These are phyloP conservation scores for Cepaea nemoralis DNA, from an alignment of 1,140 invertebrate species.

Conservation along the genomic window DNA sequence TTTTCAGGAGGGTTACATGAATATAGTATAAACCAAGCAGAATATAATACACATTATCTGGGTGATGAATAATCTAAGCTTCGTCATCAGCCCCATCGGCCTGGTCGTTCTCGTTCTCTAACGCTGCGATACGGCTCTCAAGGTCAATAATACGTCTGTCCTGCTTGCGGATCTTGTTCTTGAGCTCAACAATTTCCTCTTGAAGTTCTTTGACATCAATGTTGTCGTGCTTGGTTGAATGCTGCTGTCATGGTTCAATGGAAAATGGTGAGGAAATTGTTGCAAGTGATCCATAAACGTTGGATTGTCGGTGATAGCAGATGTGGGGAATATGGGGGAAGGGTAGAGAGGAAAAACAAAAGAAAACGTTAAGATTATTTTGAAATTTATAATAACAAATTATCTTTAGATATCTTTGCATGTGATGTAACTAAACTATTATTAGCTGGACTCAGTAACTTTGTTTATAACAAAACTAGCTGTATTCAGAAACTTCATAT, in stretches of 20 bases:
- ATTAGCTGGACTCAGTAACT: too few species aligned
- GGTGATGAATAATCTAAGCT: too few species aligned
- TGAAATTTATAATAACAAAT: too few species aligned
- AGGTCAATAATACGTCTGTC: conserved; percentile 47
- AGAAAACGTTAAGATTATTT: background rate
- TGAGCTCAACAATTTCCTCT: conserved; percentile 44
- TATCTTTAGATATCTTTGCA: too few species aligned
- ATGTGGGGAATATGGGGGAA: background rate
- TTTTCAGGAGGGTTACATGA: too few species aligned
- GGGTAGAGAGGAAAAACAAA: background rate
- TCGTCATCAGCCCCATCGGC: conserved; percentile 19
- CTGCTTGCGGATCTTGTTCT: conserved; percentile 40
- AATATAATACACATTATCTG: too few species aligned
- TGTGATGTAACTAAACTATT: too few species aligned
- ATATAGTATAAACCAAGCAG: too few species aligned
- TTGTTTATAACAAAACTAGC: too few species aligned
- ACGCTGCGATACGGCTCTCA: conserved; percentile 38
- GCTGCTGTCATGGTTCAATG: background rate
- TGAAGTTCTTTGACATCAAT: conserved; percentile 39
- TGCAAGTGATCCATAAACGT: too few species aligned
- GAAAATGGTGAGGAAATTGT: background rate
- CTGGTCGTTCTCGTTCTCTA: conserved; percentile 31
- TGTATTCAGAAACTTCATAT: too few species aligned
- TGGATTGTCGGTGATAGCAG: background rate
- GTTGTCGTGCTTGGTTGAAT: conserved; percentile 5